Conservation (phyloP, 2,113 vertebrate species). For the Lamprologus sp. region DNA sequence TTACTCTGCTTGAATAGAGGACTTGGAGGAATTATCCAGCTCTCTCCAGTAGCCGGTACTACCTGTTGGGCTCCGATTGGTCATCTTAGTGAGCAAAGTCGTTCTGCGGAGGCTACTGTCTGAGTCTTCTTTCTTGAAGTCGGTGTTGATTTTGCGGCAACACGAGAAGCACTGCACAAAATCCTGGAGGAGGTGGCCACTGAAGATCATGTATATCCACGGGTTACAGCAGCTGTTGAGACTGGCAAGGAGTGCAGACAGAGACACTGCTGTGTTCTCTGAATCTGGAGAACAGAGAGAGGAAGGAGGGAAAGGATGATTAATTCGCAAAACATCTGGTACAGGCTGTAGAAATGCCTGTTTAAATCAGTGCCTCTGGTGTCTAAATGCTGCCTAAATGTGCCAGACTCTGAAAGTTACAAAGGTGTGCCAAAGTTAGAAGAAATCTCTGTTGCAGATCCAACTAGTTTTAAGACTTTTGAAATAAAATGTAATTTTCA, state of each 20-base stretch:
- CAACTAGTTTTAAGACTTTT: neutral
- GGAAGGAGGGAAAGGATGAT: conserved; percentile 3
- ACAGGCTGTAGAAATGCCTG: neutral
- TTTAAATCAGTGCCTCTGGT: neutral
- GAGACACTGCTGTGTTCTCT: conserved; percentile 82
- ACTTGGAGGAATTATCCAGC: conserved; percentile 66
- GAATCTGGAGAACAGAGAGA: conserved; percentile 73
- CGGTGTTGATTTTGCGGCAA: conserved; percentile 65
- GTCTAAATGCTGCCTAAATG: neutral
- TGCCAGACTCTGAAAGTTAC: neutral
- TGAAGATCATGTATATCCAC: conserved; percentile 99
- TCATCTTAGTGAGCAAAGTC: conserved; percentile 76
- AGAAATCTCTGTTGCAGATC: neutral
- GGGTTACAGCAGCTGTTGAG: conserved; percentile 98
- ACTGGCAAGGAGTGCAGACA: conserved; percentile 87
- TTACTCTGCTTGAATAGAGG: conserved; percentile 68
- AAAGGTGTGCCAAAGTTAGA: neutral
- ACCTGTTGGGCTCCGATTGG: conserved; percentile 79
- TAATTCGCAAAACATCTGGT: conserved; percentile 21
- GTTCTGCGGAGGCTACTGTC: conserved; percentile 83
- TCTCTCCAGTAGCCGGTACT: conserved; percentile 78
- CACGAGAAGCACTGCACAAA: conserved; percentile 81
- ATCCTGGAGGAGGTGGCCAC: conserved; percentile 91
- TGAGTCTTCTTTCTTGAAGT: conserved; percentile 82
- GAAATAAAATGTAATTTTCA: neutral